Conservation (phyloP, 2,113 vertebrate genomes). For the Nycticorax nycticorax region DNA sequence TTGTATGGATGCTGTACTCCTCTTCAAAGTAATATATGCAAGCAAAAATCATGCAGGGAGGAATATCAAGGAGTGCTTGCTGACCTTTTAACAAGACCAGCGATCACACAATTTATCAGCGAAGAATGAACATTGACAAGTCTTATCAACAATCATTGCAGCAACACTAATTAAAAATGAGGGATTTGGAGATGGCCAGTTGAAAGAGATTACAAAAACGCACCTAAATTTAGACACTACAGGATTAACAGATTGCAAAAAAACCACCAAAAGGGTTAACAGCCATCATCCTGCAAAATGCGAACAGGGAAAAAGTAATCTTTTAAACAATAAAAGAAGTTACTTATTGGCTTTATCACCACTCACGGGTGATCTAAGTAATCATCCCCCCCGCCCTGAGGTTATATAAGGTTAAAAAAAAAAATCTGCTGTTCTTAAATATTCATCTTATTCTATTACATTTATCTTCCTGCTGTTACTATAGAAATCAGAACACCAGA, state of each 20-base stretch:
- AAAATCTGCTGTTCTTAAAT: neutral
- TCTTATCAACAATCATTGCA: neutral
- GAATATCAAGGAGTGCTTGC: neutral
- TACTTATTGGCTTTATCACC: neutral
- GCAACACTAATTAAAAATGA: neutral
- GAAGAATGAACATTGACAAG: neutral
- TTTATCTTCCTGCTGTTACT: constrained; percentile 52
- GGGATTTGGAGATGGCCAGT: neutral
- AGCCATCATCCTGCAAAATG: neutral
- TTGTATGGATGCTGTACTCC: neutral
- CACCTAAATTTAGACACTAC: neutral
- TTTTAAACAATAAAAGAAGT: neutral
- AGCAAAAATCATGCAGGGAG: neutral
- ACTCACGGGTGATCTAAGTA: neutral
- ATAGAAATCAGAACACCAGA: constrained; percentile 58
- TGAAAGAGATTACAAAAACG: neutral
- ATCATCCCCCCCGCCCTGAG: neutral
- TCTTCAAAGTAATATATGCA: neutral
- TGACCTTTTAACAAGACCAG: neutral
- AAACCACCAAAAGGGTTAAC: constrained; percentile 5
- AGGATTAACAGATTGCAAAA: neutral
- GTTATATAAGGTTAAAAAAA: neutral
- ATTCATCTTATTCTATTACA: constrained; percentile 4
- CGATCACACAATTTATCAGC: neutral
- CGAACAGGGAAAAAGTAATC: neutral